phyloP scores from a whole-genome alignment of 2,113 vertebrate genomes.

The Grallaria varia region DNA sequence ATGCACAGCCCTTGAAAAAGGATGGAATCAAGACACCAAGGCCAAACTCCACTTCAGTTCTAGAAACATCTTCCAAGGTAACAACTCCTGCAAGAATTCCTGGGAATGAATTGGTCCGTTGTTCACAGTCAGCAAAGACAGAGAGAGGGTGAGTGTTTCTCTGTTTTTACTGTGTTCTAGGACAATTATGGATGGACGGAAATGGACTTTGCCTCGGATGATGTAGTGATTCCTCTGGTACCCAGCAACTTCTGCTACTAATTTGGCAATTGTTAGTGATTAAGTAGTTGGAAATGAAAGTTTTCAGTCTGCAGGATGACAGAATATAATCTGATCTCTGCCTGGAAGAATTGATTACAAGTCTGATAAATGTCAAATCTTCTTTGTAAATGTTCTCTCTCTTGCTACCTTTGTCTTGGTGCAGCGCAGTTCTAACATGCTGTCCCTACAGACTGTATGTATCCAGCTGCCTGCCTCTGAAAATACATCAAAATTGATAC shows the following conservation, averaged over 20 bases:
- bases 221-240: background rate
- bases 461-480: background rate
- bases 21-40: background rate
- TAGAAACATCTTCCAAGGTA: background rate
- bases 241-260: background rate
- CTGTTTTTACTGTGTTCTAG: background rate
- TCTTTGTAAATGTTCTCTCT: background rate
- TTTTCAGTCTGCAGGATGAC: background rate
- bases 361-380: background rate
- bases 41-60: background rate
- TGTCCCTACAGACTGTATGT: background rate
- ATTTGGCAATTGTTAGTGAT: background rate
- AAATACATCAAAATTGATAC: background rate
- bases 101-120: background rate
- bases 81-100: background rate
- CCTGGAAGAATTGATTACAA: background rate
- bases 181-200: background rate
- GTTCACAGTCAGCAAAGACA: background rate
- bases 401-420: background rate
- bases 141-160: conserved; percentile 17
- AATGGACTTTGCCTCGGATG: background rate
- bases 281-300: background rate
- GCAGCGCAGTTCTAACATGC: background rate
- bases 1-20: background rate
- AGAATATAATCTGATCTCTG: background rate